Base-by-base conservation (phyloP, 1,140 invertebrate species). In the Camponotus vicinus region DNA sequence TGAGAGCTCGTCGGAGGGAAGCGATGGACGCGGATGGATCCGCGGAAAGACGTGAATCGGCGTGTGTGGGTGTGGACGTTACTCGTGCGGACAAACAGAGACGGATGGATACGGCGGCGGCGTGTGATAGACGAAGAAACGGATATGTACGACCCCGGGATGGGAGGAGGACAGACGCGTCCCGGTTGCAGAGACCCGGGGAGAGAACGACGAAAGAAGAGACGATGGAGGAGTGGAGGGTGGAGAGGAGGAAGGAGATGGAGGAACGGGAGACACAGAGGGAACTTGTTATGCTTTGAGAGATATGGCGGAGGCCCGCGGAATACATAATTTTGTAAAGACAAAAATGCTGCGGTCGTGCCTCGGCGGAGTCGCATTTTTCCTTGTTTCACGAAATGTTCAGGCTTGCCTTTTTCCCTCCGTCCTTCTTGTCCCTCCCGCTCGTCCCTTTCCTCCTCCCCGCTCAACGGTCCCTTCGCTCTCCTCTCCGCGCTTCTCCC, bases 271-370 rank as follows among this genome's bases (percentile, higher is more conserved):
- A 91, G 90, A 93, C 90, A 93, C 91, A 92, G 92, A 94, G 93
- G 92, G 91, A 95, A 95, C 94, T 95, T 95, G 94, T 95, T 95
- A 95, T 95, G 95, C 94, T 95, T 95, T 95, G 94, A 95, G 94
- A 95, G 94, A 95, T 95, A 95, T 94, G 94, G 93, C 90, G 93
- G 91, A 94, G 94, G 94, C 94, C 93, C 94, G 95, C 92, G 93
- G 95, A 95, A 95, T 95, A 95, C 94, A 95, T 95, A 95, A 95
- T 95, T 95, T 94, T 94, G 94, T 95, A 95, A 95, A 95, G 94
- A 95, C 95, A 95, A 95, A 95, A 95, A 95, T 95, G 93, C 89
- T 95, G 95, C 93, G 94, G 94, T 95, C 93, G 94, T 94, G 93
- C 92, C 93, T 93, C 93, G 92, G 92, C 89, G 91, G 92, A 94